Conservation (phyloP, 2,797 vertebrate genomes). For the Corythornis leucogaster region DNA sequence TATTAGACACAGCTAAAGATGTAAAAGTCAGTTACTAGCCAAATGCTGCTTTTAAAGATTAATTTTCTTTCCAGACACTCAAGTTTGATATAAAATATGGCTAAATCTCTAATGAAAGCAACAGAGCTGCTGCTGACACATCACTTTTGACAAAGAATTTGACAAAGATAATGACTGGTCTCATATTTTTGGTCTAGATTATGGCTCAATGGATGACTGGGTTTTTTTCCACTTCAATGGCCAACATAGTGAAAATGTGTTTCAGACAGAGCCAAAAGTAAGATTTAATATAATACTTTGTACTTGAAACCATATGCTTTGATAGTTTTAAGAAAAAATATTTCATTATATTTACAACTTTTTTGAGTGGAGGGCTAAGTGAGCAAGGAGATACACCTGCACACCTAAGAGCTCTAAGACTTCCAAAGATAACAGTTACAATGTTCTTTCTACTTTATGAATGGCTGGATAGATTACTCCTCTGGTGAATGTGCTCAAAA, state of each 20-base stretch:
- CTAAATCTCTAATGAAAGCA: slow-evolving; percentile 7
- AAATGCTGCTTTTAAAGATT: not conserved
- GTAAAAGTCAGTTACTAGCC: not conserved
- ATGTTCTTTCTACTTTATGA: not conserved
- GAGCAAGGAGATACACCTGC: not conserved
- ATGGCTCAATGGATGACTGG: not conserved
- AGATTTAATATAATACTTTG: not conserved
- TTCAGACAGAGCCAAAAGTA: not conserved
- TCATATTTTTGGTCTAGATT: not conserved
- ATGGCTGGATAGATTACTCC: not conserved
- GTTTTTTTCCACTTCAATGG: not conserved
- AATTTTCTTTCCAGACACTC: not conserved
- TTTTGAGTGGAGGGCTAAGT: not conserved
- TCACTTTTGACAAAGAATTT: not conserved
- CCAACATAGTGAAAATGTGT: not conserved
- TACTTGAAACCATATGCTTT: not conserved
- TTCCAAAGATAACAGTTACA: not conserved
- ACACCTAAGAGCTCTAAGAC: not conserved
- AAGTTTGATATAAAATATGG: not conserved
- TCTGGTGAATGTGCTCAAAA: not conserved
- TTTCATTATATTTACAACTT: not conserved
- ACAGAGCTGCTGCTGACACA: not conserved
- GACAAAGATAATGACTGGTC: not conserved
- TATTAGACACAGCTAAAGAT: not conserved
- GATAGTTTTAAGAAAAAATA: not conserved